Percentiles rank a stretch among this genome's conserved stretches.
Conservation (phyloP, 2,113 vertebrate species). For the Lipophrys pholis region DNA sequence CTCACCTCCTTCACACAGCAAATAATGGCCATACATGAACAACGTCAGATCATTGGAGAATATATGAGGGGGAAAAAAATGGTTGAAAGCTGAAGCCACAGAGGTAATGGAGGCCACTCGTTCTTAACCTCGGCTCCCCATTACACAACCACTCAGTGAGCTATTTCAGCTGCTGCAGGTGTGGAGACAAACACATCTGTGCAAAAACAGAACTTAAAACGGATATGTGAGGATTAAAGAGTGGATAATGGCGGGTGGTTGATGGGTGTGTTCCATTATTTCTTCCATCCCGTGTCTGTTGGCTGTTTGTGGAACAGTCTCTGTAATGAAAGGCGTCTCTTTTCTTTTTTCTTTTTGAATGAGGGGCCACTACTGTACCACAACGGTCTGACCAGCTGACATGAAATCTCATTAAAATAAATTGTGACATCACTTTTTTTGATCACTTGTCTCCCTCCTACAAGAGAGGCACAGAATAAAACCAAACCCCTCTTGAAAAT, state of each 20-base stretch:
- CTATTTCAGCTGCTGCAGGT: constrained; percentile 61
- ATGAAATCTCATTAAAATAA: neutral
- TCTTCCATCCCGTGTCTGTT: constrained; percentile 52
- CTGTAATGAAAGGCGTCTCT: constrained; percentile 26
- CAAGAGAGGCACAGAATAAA: neutral
- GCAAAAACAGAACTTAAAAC: constrained; percentile 64
- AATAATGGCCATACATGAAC: constrained; percentile 28
- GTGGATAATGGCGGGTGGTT: constrained; percentile 64
- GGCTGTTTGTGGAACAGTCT: constrained; percentile 42
- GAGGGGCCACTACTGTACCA: constrained; percentile 5
- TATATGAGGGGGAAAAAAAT: constrained; percentile 38
- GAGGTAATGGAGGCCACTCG: constrained; percentile 69
- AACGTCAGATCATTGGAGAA: constrained; percentile 27
- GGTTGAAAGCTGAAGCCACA: constrained; percentile 31
- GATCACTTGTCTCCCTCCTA: neutral
- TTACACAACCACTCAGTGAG: constrained; percentile 63
- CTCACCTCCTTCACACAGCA: constrained; percentile 16
- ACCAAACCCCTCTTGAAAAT: neutral
- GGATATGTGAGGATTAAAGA: constrained; percentile 54
- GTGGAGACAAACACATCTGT: constrained; percentile 49
- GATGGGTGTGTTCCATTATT: constrained; percentile 64
- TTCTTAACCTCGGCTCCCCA: constrained; percentile 67
- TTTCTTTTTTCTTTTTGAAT: constrained; percentile 9
- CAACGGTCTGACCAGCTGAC: neutral
- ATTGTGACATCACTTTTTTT: neutral